phyloP scores from a whole-genome alignment of 2,113 vertebrate genomes.

The Melanerpes formicivorus region DNA sequence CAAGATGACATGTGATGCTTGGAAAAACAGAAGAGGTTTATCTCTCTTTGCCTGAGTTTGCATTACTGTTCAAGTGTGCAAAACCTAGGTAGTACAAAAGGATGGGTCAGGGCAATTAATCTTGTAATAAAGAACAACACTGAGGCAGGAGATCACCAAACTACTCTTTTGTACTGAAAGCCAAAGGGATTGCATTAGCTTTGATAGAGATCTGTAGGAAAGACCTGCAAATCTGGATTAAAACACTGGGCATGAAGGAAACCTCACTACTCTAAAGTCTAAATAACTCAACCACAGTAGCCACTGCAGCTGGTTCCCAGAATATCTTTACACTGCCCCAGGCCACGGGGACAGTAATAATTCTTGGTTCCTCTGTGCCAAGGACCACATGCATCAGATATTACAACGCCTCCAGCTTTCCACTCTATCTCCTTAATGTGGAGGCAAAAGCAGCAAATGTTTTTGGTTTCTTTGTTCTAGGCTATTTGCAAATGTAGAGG shows the following conservation, averaged over 20 bases:
- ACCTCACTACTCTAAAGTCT: background rate
- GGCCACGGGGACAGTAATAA: background rate
- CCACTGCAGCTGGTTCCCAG: background rate
- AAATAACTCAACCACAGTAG: background rate
- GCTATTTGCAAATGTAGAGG: background rate
- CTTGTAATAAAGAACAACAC: background rate
- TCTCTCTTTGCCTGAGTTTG: background rate
- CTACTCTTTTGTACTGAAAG: background rate
- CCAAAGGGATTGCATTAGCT: background rate
- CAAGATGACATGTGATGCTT: background rate
- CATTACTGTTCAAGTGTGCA: background rate
- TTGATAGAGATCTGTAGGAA: background rate
- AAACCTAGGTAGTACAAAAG: background rate
- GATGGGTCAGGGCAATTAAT: background rate
- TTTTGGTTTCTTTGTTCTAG: background rate
- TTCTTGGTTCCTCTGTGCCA: rapidly evolving
- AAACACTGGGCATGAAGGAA: background rate
- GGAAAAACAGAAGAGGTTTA: background rate
- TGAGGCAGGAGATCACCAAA: background rate
- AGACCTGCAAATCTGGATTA: background rate
- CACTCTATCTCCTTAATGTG: background rate
- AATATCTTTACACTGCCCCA: background rate
- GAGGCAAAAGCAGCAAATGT: background rate
- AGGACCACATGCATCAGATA: background rate
- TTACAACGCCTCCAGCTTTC: background rate